Base-by-base conservation (phyloP, 2,797 vertebrate genomes). In the Lepidocolaptes lacrymiger region DNA sequence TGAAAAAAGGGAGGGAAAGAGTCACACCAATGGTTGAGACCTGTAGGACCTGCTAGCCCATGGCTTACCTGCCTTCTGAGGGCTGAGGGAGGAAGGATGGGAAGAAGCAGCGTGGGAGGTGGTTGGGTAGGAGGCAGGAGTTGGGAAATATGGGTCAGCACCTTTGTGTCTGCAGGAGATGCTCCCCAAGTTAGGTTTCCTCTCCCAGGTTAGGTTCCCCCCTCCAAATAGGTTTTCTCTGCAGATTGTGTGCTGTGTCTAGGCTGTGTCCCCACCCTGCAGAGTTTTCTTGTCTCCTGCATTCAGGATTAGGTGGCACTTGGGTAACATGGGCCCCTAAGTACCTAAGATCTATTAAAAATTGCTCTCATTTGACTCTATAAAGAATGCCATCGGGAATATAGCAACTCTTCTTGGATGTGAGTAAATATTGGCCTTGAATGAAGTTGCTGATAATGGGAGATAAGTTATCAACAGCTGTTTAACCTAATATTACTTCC, bases 401-500 rank as follows among this genome's bases (percentile, higher is more conserved):
- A 41, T 30, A 85, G 84, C 6, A 2, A 10, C 2, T 12, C 30
- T 82, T 56, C 67, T 72, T 73, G 77, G 63, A 73, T 73, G 32
- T 43, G 48, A 93, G 88, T 89, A 92, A 94, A 95, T 89, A 89
- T 5, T 82, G 61, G 67, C 78, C 67, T 54, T 54, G 78, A 92
- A 83, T 63, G 88, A 74, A 91, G 75, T 23, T 0, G 0, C 7
- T 64, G 81, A 82, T 95, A 91, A 88, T 66, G 77, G 69, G 63
- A 95, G 88, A 95, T 95, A 95, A 90, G 88, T 92, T 96, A 82
- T 91, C 95, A 94, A 91, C 88, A 94, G 75, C 81, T 95, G 88
- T 73, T 97, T 97, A 94, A 87, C 94, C 83, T 85, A 77, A 85
- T 95, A 91, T 92, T 77, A 80, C 84, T 80, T 64, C 84, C 64